Evolutionary conservation across 2,797 vertebrate species (phyloP).

Genomic region (Phataginus tricuspis): DNA sequence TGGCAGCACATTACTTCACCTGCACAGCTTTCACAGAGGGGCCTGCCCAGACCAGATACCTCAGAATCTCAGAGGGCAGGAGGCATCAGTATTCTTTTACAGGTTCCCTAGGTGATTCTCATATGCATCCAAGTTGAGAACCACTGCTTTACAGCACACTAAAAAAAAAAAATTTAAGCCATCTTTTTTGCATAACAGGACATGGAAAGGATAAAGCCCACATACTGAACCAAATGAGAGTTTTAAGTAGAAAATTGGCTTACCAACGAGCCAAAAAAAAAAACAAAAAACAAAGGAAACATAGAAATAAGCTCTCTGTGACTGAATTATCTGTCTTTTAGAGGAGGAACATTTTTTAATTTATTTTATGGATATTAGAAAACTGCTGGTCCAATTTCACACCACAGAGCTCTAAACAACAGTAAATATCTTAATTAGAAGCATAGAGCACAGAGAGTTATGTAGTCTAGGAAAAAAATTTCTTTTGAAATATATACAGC

Average conservation of each 20-base stretch:
- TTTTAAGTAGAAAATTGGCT: slow-evolving; percentile 98
- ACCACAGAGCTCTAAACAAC: slow-evolving; percentile 90
- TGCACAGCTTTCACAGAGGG: slow-evolving; percentile 53
- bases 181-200: slow-evolving; percentile 86
- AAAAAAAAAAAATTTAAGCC: slow-evolving; percentile 85
- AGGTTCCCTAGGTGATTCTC: slow-evolving; percentile 59
- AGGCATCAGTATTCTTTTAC: slow-evolving; percentile 10
- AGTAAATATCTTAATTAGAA: slow-evolving; percentile 93
- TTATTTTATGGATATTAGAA: slow-evolving; percentile 92
- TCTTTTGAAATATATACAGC: slow-evolving; percentile 65
- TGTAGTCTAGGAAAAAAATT: slow-evolving; percentile 46
- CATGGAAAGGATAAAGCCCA: slow-evolving; percentile 91
- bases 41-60: neutral
- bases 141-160: slow-evolving; percentile 79
- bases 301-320: slow-evolving; percentile 93
- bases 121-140: slow-evolving; percentile 57
- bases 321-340: slow-evolving; percentile 91
- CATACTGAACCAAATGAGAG: slow-evolving; percentile 91
- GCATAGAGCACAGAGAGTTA: slow-evolving; percentile 80
- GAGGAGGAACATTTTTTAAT: slow-evolving; percentile 90
- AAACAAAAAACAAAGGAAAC: slow-evolving; percentile 93
- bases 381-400: slow-evolving; percentile 94
- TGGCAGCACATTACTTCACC: slow-evolving; percentile 26
- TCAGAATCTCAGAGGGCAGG: slow-evolving; percentile 42
- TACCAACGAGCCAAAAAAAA: slow-evolving; percentile 91